These are phyloP conservation scores for Petroica traversi DNA, from an alignment of 2,113 vertebrate genomes.

Conservation along the genomic window DNA sequence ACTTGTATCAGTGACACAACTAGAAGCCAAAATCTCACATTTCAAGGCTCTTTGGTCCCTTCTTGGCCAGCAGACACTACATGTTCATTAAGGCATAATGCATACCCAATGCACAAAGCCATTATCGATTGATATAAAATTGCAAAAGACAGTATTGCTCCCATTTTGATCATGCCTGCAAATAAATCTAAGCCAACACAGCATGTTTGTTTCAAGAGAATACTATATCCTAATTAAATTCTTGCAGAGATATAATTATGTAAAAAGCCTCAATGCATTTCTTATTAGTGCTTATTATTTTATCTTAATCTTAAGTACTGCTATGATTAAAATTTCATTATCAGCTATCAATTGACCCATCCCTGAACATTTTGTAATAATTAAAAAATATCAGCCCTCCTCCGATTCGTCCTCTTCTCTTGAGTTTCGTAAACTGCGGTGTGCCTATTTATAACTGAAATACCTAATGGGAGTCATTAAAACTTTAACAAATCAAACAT, in stretches of 20 bases:
- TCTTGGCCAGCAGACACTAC: background rate
- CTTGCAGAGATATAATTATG: background rate
- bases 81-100: background rate
- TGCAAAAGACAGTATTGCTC: background rate
- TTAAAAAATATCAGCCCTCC: background rate
- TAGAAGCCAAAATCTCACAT: background rate
- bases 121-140: background rate
- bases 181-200: background rate
- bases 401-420: background rate
- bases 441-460: background rate
- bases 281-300: background rate
- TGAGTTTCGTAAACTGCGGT: background rate
- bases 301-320: background rate
- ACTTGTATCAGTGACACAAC: background rate
- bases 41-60: background rate
- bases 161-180: background rate
- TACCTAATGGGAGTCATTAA: background rate
- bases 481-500: background rate
- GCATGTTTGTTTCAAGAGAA: background rate
- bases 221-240: background rate
- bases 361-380: background rate
- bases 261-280: background rate
- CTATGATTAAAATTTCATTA: constrained; percentile 13
- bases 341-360: background rate
- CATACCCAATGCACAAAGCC: background rate